These are phyloP conservation scores for Dichetophora obliterata DNA, from an alignment of 2,888 invertebrate species.

Conservation along the genomic window DNA sequence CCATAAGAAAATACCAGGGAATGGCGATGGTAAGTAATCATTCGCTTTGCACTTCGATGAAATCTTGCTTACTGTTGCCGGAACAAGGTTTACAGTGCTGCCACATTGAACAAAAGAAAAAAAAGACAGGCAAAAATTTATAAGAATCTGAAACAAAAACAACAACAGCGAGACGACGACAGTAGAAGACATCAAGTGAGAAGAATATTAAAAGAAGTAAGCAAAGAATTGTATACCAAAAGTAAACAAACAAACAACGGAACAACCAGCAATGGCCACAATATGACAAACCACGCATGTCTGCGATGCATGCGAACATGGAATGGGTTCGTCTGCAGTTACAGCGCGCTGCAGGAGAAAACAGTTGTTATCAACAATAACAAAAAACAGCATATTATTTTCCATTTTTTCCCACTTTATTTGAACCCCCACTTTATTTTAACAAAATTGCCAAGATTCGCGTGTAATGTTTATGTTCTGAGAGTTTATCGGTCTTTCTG, in stretches of 20 bases:
- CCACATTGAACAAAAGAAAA: not conserved
- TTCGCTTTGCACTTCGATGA: not conserved
- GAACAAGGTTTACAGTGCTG: not conserved
- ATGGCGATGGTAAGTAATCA: not conserved
- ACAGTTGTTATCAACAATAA: not conserved
- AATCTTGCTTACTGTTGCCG: not conserved
- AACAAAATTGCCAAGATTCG: not conserved
- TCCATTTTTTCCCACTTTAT: too few species aligned
- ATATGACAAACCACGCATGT: slow-evolving; percentile 1
- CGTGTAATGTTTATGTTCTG: not conserved
- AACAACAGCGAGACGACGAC: slow-evolving; percentile 3
- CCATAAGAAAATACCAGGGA: not conserved
- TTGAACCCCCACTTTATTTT: too few species aligned
- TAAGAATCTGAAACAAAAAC: not conserved
- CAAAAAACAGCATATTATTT: not conserved
- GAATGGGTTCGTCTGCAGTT: slow-evolving; percentile 16
- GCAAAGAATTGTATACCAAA: not conserved
- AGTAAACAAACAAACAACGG: slow-evolving; percentile 15
- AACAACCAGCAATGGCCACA: not conserved
- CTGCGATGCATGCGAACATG: not conserved
- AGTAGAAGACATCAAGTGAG: not conserved
- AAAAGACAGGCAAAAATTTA: too few species aligned
- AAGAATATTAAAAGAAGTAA: not conserved
- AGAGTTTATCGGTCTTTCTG: not conserved
- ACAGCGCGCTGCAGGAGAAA: not conserved